Evolutionary conservation across 2,797 vertebrate species (phyloP).

Genomic region (Clarias pachynema): DNA sequence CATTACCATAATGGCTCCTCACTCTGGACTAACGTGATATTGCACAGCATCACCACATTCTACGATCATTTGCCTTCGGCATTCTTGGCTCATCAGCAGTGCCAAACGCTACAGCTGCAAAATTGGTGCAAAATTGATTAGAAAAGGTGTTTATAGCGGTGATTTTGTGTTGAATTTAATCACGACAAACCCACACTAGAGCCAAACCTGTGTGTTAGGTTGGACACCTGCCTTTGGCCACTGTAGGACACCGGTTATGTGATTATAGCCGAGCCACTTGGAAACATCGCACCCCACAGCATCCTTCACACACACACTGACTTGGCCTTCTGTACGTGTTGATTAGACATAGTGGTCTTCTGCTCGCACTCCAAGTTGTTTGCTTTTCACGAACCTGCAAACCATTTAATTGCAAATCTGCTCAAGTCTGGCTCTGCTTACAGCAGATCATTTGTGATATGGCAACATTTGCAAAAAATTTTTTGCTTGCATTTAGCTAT

Average conservation of each 20-base stretch:
- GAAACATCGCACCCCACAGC: conserved; percentile 23
- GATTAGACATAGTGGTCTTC: conserved; percentile 2
- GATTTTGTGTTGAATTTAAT: conserved; percentile 46
- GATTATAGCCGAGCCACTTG: conserved; percentile 34
- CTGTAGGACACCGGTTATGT: conserved; percentile 25
- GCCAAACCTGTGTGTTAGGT: conserved; percentile 13
- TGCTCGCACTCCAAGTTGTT: not conserved
- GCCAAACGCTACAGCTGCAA: conserved; percentile 30
- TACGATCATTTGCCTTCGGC: conserved; percentile 6
- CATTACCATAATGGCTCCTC: not conserved
- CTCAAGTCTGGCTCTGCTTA: not conserved
- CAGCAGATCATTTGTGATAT: not conserved
- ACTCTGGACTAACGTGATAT: not conserved
- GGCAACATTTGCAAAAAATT: not conserved
- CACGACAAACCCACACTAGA: conserved; percentile 9
- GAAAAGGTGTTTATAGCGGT: conserved; percentile 36
- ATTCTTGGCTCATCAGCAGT: conserved; percentile 17
- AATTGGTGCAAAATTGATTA: conserved; percentile 37
- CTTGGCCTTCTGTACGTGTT: conserved; percentile 21
- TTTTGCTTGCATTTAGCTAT: no score
- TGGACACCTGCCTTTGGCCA: conserved; percentile 44
- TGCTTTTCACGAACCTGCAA: not conserved
- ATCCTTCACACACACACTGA: conserved; percentile 34
- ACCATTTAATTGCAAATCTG: not conserved
- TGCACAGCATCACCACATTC: not conserved